These are phyloP conservation scores for Montipora capitata DNA, from an alignment of 92 coral and sea anemone species.

Conservation along the genomic window DNA sequence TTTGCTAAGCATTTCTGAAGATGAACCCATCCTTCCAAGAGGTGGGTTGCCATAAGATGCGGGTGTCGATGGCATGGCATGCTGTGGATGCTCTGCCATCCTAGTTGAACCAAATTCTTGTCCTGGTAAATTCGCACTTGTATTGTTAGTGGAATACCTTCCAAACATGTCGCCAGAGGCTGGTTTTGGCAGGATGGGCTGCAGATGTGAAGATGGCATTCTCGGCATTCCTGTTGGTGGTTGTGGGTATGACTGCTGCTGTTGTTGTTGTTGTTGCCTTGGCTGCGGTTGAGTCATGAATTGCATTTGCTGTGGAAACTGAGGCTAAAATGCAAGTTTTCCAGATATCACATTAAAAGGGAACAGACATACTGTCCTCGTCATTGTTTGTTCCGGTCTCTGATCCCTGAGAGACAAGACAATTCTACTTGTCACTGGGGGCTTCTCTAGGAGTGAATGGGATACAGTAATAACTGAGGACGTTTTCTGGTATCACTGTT, in stretches of 20 bases:
- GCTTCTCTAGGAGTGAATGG: too few species aligned
- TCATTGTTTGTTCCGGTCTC: too few species aligned
- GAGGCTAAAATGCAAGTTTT: conserved; percentile 31
- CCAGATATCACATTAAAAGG: neutral
- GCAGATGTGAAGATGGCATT: conserved; percentile 85
- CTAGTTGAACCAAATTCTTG: conserved; percentile 78
- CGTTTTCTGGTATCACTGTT: too few species aligned
- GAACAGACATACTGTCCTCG: neutral
- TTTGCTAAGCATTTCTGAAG: conserved; percentile 59
- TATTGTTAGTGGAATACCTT: conserved; percentile 71
- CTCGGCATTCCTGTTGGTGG: conserved; percentile 76
- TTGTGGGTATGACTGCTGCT: conserved; percentile 70
- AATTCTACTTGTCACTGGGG: too few species aligned
- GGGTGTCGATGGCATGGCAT: conserved; percentile 57
- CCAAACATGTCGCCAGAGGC: conserved; percentile 83
- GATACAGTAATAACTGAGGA: too few species aligned
- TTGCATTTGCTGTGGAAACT: conserved; percentile 81
- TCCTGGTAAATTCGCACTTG: conserved; percentile 17
- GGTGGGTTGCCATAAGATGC: conserved; percentile 72
- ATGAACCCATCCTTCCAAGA: conserved; percentile 37
- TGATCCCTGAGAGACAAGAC: too few species aligned
- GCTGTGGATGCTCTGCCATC: conserved; percentile 73
- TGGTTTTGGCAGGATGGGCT: conserved; percentile 94
- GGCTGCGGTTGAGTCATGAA: conserved; percentile 68
- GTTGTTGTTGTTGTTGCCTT: conserved; percentile 60